A percentile compares a stretch with the other conserved stretches of the same genome.
phyloP scores from a whole-genome alignment of 35 echinoderm and acorn worm genomes.

The Acanthaster planci region DNA sequence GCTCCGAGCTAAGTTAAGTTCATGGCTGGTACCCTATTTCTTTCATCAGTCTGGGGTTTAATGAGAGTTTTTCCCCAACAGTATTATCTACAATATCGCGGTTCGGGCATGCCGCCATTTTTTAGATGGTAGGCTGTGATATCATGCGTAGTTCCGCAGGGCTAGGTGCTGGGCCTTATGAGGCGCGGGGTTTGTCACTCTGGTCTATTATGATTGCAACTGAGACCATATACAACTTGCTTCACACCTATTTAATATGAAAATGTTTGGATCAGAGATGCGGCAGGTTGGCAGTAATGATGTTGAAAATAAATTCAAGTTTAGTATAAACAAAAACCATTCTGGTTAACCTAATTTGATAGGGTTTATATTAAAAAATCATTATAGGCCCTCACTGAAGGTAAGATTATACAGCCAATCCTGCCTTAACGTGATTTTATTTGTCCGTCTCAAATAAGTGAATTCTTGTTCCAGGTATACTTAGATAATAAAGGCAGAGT shows the following conservation, averaged over 20 bases:
- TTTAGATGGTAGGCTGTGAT: constrained; percentile 14
- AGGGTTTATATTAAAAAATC: too few relatives aligned
- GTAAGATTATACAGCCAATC: too few relatives aligned
- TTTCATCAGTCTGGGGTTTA: constrained; percentile 5
- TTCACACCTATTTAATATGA: constrained; percentile 6
- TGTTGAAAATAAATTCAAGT: too few relatives aligned
- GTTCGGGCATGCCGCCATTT: background rate
- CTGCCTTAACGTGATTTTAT: too few relatives aligned
- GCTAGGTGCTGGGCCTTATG: background rate
- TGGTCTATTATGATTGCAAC: background rate
- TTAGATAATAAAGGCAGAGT: too few relatives aligned
- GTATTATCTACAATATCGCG: background rate
- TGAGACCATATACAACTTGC: background rate
- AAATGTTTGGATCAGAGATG: background rate
- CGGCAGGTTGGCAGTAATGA: too few relatives aligned
- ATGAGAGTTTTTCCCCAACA: background rate
- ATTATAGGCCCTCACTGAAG: too few relatives aligned
- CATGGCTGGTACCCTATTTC: background rate
- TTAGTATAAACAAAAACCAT: too few relatives aligned
- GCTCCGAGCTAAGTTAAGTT: background rate
- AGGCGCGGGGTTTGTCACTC: too few relatives aligned
- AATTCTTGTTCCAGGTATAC: too few relatives aligned
- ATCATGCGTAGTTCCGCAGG: constrained; percentile 24
- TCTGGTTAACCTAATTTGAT: too few relatives aligned
- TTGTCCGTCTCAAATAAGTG: too few relatives aligned